Evolutionary conservation across 2,113 vertebrate genomes (phyloP).

Genomic region (Strigops habroptila): DNA sequence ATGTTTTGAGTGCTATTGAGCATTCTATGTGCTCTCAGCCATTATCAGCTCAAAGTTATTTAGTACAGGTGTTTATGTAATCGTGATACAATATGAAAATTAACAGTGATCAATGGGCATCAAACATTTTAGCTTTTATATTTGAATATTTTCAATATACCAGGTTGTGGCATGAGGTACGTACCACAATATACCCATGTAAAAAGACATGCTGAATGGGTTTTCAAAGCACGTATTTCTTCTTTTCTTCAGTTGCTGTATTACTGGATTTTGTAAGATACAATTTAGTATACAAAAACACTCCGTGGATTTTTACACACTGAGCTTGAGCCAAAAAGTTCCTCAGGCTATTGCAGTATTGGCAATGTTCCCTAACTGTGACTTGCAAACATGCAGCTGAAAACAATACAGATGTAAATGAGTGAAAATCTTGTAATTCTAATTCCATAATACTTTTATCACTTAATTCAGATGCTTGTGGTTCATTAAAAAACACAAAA

Average conservation of each 20-base stretch:
- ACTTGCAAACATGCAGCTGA: constrained; percentile 21
- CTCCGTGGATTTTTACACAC: background rate
- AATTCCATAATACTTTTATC: constrained; percentile 40
- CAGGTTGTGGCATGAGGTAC: background rate
- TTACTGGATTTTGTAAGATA: background rate
- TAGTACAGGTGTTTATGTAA: constrained; percentile 48
- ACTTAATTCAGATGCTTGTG: background rate
- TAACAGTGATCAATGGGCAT: background rate
- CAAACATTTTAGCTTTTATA: background rate
- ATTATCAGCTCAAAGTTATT: constrained; percentile 27
- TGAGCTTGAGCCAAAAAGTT: background rate
- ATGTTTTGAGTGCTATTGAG: background rate
- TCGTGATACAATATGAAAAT: constrained; percentile 37
- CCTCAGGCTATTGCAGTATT: background rate
- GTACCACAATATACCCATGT: background rate
- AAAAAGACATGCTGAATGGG: background rate
- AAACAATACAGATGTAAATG: constrained; percentile 49
- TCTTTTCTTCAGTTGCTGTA: background rate
- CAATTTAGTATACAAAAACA: background rate
- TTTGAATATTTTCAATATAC: background rate
- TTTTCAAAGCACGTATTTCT: background rate
- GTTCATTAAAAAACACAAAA: constrained; percentile 15
- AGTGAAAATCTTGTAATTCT: constrained; percentile 9
- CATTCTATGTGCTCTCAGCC: background rate
- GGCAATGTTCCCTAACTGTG: background rate